phyloP scores from a whole-genome alignment of 2,113 vertebrate genomes.

The Pterocles orientalis region DNA sequence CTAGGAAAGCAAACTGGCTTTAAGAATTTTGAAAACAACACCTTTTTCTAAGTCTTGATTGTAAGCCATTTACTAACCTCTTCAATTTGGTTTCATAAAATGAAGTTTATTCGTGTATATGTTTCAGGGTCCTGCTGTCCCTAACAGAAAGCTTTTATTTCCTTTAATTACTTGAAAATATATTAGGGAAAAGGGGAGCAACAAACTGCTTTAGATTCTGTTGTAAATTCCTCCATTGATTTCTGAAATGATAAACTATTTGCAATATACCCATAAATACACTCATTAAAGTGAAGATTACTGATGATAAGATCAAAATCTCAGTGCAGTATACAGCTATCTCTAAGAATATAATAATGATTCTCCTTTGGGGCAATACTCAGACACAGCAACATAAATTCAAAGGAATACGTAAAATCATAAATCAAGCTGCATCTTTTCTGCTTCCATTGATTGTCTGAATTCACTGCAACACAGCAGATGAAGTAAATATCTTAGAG shows the following conservation, averaged over 20 bases:
- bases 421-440: neutral
- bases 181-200: neutral
- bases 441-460: neutral
- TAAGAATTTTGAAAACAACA: neutral
- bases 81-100: neutral
- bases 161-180: neutral
- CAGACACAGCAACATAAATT: neutral
- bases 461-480: neutral
- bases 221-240: constrained; percentile 28
- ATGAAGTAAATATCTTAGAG: neutral
- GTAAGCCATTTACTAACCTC: neutral
- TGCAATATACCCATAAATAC: constrained; percentile 40
- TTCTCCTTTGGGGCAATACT: neutral
- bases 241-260: constrained; percentile 9
- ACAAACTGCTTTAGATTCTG: constrained; percentile 3
- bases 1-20: neutral
- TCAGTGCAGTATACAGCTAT: neutral
- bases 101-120: neutral
- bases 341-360: constrained; percentile 5
- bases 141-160: neutral
- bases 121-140: neutral
- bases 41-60: neutral
- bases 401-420: neutral
- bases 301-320: constrained; percentile 4
- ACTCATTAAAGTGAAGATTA: constrained; percentile 21